These are phyloP conservation scores for Hypsopygia costalis DNA, from an alignment of 2,888 invertebrate genomes.

Conservation along the genomic window DNA sequence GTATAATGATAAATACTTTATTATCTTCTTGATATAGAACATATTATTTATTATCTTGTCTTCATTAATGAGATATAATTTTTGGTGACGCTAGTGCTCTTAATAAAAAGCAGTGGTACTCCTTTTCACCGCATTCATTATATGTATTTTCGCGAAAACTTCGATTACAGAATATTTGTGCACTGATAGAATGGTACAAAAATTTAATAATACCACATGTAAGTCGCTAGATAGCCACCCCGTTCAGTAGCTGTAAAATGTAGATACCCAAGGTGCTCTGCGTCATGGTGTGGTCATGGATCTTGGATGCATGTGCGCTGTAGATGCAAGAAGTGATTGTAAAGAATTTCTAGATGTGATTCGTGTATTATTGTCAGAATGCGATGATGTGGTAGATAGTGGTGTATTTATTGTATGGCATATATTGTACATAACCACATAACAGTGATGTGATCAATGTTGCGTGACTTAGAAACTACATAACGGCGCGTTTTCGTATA, in stretches of 20 bases:
- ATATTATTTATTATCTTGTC: too few relatives aligned
- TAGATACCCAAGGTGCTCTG: conserved; percentile 32
- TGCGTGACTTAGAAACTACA: conserved; percentile 8
- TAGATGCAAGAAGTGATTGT: conserved; percentile 20
- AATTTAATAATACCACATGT: conserved; percentile 11
- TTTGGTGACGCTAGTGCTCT: too few relatives aligned
- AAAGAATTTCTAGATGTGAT: conserved; percentile 23
- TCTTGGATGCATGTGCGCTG: conserved; percentile 6
- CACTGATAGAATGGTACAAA: conserved; percentile 17
- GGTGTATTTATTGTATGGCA: conserved; percentile 21
- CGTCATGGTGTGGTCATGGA: conserved; percentile 27
- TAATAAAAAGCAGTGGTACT: background rate
- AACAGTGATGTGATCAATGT: conserved; percentile 14
- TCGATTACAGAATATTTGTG: conserved; percentile 3
- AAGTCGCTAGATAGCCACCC: conserved; percentile 28
- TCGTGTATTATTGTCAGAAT: conserved; percentile 34
- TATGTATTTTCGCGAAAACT: background rate
- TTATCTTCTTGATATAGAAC: too few relatives aligned
- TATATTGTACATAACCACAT: conserved; percentile 20
- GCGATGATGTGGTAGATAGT: conserved; percentile 27
- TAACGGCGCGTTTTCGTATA: background rate
- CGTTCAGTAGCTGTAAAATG: conserved; percentile 15
- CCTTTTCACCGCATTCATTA: too few relatives aligned
- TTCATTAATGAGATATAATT: too few relatives aligned
- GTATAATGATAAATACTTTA: too few relatives aligned